Base-by-base conservation (phyloP, 2,797 vertebrate genomes). In the Pteronotus mesoamericanus region DNA sequence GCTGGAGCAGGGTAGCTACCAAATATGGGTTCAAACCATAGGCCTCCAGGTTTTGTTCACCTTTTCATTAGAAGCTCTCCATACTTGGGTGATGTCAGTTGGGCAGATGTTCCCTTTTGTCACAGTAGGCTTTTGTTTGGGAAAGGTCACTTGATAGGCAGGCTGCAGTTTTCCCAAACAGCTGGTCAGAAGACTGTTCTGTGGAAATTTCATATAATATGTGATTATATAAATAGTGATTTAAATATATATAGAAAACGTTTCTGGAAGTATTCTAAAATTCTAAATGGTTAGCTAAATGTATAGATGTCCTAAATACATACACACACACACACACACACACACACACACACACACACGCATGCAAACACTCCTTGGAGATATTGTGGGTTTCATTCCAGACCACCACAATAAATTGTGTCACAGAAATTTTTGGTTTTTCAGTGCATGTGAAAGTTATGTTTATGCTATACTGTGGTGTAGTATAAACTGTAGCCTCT, bases 1-100 rank as follows among this genome's bases (percentile, higher is more conserved):
- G 99, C 90, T 99, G 99, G 74, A 99, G 98, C 77, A 97, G 94
- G 34, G 98, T 98, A 93, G 99, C 99, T 91, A 99, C 98, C 0
- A 93, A 96, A 44, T 98, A 97, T 0, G 99, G 99, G 95, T 99
- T 99, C 68, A 99, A 97, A 48, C 99, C 99, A 29, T 99, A 99
- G 11, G 98, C 98, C 94, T 99, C 99, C 74, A 99, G 98, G 98
- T 99, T 99, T 98, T 99, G 99, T 99, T 99, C 82, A 99, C 99
- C 99, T 99, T 99, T 97, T 99, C 99, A 98, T 99, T 99, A 34
- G 98, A 99, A 72, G 99, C 98, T 93, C 99, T 99, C 95, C 99
- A 99, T 72, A 98, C 99, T 97, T 99, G 93, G 66, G 97, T 98
- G 94, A 99, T 99, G 94, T 99, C 98, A 11, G 99, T 99, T 59